Evolutionary conservation across 1,140 invertebrate species (phyloP), one percentile per base, ranked within the genome.

Genomic region (Sycophila sp.): DNA sequence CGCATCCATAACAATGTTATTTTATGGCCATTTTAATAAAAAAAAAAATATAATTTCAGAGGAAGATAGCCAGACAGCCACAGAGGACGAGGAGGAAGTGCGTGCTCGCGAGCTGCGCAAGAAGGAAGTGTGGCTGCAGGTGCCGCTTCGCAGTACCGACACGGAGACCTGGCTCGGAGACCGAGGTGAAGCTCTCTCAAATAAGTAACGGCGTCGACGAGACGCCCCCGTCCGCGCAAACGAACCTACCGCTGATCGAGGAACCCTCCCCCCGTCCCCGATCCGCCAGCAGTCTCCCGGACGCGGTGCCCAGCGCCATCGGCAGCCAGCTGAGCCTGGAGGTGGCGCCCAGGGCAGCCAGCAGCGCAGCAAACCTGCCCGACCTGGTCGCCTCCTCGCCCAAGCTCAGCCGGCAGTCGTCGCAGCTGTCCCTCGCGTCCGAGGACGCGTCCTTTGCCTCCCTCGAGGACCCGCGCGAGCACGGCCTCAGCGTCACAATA

Each of bases 81-180:
- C 91, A 1, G 92, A 93, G 82, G 92, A 91, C 8, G 92, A 93
- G 82, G 89, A 90, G 56, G 91, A 93, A 58, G 88, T 90, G 15
- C 87, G 88, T 32, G 90, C 89, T 2, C 84, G 91, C 4, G 91
- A 93, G 76, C 79, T 91, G 34, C 85, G 91, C 15, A 90, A 89
- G 72, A 87, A 90, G 79, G 92, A 93, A 83, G 90, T 92, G 15
- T 89, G 89, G 73, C 83, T 92, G 36, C 87, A 91, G 79, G 89
- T 90, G 51, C 87, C 90, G 51, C 85, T 87, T 13, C 83, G 86
- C 15, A 87, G 87, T 65, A 86, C 88, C 38, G 88, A 91, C 74
- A 90, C 91, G 49, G 91, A 93, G 69, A 91, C 89, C 13, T n/a
- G 90, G 89, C 76, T 91, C 91, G 13, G 92, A 93, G 84, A 93